phyloP scores from a whole-genome alignment of 2,113 vertebrate genomes.

The Oenanthe melanoleuca region DNA sequence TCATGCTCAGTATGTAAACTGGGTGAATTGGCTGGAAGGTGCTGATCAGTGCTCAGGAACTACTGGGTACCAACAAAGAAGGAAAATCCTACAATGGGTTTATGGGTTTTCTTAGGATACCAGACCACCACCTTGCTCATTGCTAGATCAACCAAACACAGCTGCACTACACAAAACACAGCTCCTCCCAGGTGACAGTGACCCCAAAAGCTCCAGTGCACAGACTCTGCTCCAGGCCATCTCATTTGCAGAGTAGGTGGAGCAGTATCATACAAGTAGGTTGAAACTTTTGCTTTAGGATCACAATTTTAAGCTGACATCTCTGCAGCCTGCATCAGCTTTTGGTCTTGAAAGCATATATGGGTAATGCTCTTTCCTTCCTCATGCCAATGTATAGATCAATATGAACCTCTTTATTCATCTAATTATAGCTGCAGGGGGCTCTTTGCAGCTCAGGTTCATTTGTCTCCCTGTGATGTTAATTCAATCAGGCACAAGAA shows the following conservation, averaged over 20 bases:
- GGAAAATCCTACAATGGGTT: neutral
- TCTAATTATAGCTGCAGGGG: constrained; percentile 42
- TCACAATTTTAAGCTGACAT: neutral
- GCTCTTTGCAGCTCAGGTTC: neutral
- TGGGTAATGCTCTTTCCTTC: neutral
- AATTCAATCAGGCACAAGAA: constrained; percentile 51
- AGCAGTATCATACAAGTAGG: neutral
- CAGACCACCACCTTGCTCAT: neutral
- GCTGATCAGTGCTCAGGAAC: too few species aligned
- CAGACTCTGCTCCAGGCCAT: neutral
- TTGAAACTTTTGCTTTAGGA: neutral
- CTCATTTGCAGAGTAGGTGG: neutral
- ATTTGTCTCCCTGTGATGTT: constrained; percentile 45
- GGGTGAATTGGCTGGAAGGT: too few species aligned
- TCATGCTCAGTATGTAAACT: neutral
- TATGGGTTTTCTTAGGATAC: neutral
- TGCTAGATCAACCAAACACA: neutral
- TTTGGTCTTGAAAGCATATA: neutral
- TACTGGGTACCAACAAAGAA: neutral
- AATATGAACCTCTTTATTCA: constrained; percentile 46
- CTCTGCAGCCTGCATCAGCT: neutral
- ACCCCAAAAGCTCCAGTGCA: neutral
- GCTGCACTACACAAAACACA: neutral
- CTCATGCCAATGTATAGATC: constrained; percentile 30
- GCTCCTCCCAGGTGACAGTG: neutral